Percentiles rank a stretch among this genome's conserved stretches.
These are phyloP conservation scores for Myotis davidii DNA, from an alignment of 2,113 vertebrate genomes.

Conservation along the genomic window DNA sequence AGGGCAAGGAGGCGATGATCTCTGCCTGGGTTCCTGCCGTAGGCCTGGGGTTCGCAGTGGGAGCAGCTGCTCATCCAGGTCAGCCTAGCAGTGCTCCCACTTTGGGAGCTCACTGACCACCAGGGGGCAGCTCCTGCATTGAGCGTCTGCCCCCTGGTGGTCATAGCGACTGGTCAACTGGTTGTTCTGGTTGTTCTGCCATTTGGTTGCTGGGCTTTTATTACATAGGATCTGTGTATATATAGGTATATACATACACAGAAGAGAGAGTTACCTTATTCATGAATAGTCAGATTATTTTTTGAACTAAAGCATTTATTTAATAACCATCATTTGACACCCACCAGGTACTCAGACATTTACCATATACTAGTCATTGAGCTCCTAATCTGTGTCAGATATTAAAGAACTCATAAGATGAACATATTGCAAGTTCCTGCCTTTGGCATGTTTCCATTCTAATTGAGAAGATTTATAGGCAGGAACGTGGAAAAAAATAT, in stretches of 20 bases:
- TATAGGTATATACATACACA: background rate
- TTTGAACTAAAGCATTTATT: background rate
- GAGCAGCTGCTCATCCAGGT: too few relatives aligned
- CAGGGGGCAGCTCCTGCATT: too few relatives aligned
- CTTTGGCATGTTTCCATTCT: background rate
- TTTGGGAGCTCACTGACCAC: too few relatives aligned
- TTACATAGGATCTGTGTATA: too few relatives aligned
- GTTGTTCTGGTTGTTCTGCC: too few relatives aligned
- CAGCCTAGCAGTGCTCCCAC: too few relatives aligned
- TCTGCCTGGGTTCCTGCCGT: too few relatives aligned
- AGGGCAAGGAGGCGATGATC: too few relatives aligned
- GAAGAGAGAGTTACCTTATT: background rate
- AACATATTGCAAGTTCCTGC: background rate
- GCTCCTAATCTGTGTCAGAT: background rate
- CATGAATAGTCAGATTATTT: background rate
- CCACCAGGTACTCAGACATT: background rate
- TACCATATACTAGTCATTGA: too few relatives aligned
- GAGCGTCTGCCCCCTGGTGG: too few relatives aligned
- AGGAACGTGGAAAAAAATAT: background rate
- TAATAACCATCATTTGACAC: background rate
- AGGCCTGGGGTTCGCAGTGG: accelerated
- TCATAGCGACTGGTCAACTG: too few relatives aligned
- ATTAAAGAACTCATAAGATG: background rate
- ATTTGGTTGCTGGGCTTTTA: too few relatives aligned
- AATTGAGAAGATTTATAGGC: background rate